Conservation (phyloP, 2,113 vertebrate species). For the Formicarius rufipectus region DNA sequence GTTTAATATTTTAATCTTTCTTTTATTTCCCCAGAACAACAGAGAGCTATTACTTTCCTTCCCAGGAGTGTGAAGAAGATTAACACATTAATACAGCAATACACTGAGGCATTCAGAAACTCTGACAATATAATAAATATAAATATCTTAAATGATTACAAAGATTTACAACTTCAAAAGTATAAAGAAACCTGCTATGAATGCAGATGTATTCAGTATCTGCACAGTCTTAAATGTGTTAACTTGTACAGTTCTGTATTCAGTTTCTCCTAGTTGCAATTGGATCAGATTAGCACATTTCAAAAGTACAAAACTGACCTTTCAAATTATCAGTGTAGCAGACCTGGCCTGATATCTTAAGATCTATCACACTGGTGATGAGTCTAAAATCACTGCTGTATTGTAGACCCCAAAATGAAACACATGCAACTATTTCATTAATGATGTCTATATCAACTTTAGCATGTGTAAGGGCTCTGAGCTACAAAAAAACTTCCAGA, state of each 20-base stretch:
- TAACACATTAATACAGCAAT: neutral
- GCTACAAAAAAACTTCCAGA: neutral
- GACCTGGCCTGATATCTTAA: neutral
- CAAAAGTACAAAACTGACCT: neutral
- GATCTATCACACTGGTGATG: neutral
- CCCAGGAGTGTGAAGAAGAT: neutral
- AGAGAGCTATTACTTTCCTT: neutral
- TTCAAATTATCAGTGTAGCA: neutral
- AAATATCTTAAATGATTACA: neutral
- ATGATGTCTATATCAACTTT: neutral
- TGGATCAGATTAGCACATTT: neutral
- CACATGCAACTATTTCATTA: neutral
- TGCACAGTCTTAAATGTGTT: neutral
- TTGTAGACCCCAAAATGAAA: neutral
- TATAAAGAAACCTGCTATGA: neutral
- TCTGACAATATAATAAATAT: neutral
- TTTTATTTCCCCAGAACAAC: neutral
- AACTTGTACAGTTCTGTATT: neutral
- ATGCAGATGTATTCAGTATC: neutral
- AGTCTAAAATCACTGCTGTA: neutral
- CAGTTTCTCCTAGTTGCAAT: neutral
- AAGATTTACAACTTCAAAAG: neutral
- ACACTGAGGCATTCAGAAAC: neutral
- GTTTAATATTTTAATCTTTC: neutral
- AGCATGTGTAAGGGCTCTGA: neutral